Evolutionary conservation across 2,888 invertebrate species (phyloP), one percentile per base, ranked within the genome.

Genomic region (Drosophila imparisetae): DNA sequence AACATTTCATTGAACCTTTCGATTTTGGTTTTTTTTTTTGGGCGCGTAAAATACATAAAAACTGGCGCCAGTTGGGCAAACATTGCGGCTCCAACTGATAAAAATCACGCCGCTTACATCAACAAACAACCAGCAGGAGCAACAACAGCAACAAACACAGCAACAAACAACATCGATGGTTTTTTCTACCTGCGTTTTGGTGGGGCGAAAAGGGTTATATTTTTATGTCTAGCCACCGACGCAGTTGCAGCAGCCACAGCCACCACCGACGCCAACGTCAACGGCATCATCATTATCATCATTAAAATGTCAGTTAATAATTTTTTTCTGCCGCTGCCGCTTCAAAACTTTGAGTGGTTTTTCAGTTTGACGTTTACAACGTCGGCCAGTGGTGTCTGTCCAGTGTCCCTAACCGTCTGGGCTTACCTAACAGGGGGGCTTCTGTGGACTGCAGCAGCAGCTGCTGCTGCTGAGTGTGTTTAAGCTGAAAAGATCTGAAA

Each of bases 261-360:
- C 64, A 38, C 70, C 60, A 52, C 54, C 61, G 63, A 61, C 62
- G 65, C 69, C 80, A 83, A 80, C 81, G 74, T 77, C 81, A 82
- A 76, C 78, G 84, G 91, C 91, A 86, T 80, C 87, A 90, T 90
- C 88, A 91, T 88, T 91, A 91, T 91, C 90, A 91, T 91, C 88
- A 88, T 88, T 88, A 91, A 88, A 88, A 90, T 91, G 91, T 90
- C 88, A 88, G 88, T 88, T 88, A 91, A 91, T 91, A 87, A 91
- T 87, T 90, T 88, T 88, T 82, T 69, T 75, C 63, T 66, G 66
- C 48, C 30, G 57, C 45, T 60, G 62, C 66, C 32, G 68, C 81
- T 69, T 77, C 57, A 71, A 73, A 81, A 72, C 81, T 78, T 83
- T 74, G 88, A 85, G 85, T 85, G 88, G 81, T 78, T 81, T 81